phyloP scores from a whole-genome alignment of 2,888 invertebrate genomes.

The Palloptera scutellata region DNA sequence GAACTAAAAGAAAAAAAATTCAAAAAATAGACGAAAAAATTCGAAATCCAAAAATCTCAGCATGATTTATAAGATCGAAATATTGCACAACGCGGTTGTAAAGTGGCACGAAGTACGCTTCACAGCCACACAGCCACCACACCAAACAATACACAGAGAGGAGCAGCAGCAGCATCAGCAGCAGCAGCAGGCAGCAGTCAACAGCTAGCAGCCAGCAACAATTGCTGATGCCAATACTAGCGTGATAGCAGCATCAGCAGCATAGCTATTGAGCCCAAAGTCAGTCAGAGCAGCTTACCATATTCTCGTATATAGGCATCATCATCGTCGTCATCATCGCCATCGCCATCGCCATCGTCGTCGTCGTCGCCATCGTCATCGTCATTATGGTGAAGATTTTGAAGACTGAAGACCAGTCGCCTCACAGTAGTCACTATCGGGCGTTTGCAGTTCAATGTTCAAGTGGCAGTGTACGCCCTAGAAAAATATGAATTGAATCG shows the following conservation, averaged over 20 bases:
- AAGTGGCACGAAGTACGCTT: slow-evolving; percentile 41
- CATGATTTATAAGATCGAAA: slow-evolving; percentile 44
- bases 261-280: not conserved
- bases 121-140: slow-evolving; percentile 12
- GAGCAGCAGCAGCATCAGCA: not conserved
- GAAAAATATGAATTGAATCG: slow-evolving; percentile 44
- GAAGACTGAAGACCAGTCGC: slow-evolving; percentile 39
- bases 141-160: not conserved
- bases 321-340: not conserved
- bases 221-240: slow-evolving; percentile 22
- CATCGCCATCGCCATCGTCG: not conserved
- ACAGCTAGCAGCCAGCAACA: slow-evolving; percentile 17
- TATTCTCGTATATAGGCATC: not conserved
- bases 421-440: slow-evolving; percentile 61
- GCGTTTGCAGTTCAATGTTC: slow-evolving; percentile 63
- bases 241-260: not conserved
- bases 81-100: slow-evolving; percentile 33
- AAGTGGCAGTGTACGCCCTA: slow-evolving; percentile 63
- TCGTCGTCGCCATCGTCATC: not conserved
- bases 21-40: too few species aligned
- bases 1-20: too few species aligned
- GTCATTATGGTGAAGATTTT: slow-evolving; percentile 15
- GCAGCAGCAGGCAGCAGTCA: slow-evolving; percentile 12
- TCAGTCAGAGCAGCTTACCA: not conserved
- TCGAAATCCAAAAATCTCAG: slow-evolving; percentile 36